Percentiles rank a stretch among this genome's conserved stretches.
Conservation (phyloP, 2,797 vertebrate genomes). For the Lagocephalus sceleratus region DNA sequence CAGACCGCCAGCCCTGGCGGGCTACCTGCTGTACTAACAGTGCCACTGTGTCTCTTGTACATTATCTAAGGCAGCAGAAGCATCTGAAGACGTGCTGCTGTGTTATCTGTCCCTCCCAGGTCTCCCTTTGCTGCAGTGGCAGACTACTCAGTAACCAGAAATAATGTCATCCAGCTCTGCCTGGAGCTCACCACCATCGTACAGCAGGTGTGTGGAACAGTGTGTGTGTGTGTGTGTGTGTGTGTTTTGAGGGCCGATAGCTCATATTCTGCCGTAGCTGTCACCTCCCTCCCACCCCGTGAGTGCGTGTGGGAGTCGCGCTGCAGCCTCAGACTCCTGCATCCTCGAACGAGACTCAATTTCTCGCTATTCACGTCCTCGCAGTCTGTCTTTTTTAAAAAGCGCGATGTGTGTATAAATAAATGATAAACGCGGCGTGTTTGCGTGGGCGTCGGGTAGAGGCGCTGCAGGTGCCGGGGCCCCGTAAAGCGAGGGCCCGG, state of each 20-base stretch:
- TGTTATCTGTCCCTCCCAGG: conserved; percentile 73
- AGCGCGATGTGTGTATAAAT: conserved; percentile 50
- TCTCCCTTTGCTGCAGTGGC: conserved; percentile 94
- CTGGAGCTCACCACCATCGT: conserved; percentile 95
- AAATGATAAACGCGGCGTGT: conserved; percentile 41
- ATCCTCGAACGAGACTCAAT: conserved; percentile 38
- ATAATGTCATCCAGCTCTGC: conserved; percentile 95
- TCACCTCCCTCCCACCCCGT: conserved; percentile 31
- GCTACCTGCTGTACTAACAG: conserved; percentile 1
- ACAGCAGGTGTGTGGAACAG: conserved; percentile 82
- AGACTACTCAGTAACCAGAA: conserved; percentile 93
- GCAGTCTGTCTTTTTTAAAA: conserved; percentile 40
- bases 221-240: conserved; percentile 35
- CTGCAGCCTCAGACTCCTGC: conserved; percentile 46
- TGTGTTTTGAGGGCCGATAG: conserved; percentile 44
- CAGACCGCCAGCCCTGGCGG: not conserved
- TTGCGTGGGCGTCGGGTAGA: conserved; percentile 36
- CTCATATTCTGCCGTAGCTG: conserved; percentile 45
- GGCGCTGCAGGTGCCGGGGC: conserved; percentile 37
- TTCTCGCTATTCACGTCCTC: conserved; percentile 43
- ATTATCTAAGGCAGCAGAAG: conserved; percentile 40
- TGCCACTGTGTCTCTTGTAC: conserved; percentile 23
- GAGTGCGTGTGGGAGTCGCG: conserved; percentile 48
- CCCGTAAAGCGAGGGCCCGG: conserved; percentile 37
- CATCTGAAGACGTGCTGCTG: conserved; percentile 32